Conservation (phyloP, 2,888 invertebrate species). For the Drosophila testacea region DNA sequence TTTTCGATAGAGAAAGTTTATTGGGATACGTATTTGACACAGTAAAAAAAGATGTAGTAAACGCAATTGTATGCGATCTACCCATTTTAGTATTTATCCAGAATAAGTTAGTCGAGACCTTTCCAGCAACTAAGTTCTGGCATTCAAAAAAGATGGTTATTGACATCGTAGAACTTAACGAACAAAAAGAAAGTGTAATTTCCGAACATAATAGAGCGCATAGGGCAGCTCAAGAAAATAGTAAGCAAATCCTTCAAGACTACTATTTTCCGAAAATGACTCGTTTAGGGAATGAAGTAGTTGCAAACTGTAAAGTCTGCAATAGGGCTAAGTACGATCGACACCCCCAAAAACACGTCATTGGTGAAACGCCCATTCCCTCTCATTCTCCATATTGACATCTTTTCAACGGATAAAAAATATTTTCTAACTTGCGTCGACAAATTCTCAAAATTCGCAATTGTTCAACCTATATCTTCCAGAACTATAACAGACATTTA, state of each 20-base stretch:
- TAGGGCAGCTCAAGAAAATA: conserved; percentile 49
- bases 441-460: conserved; percentile 17
- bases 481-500: not conserved
- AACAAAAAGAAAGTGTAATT: conserved; percentile 7
- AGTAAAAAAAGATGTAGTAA: conserved; percentile 3
- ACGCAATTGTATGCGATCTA: conserved; percentile 16
- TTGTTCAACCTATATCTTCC: conserved; percentile 13
- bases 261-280: conserved; percentile 30
- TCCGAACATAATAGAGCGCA: conserved; percentile 29
- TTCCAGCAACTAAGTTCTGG: conserved; percentile 11
- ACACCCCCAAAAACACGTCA: not conserved
- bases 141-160: not conserved
- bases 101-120: conserved; percentile 3
- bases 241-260: conserved; percentile 46
- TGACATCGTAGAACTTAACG: not conserved
- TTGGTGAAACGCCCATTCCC: not conserved
- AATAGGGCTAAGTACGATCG: too few relatives aligned
- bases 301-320: not conserved
- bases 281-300: not conserved
- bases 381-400: conserved; percentile 12
- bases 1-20: conserved; percentile 1
- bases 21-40: not conserved
- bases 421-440: conserved; percentile 17
- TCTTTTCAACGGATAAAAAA: conserved; percentile 17
- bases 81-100: conserved; percentile 3